Evolutionary conservation across 2,888 invertebrate genomes (phyloP).

Genomic region (Drosophila peninsularis): DNA sequence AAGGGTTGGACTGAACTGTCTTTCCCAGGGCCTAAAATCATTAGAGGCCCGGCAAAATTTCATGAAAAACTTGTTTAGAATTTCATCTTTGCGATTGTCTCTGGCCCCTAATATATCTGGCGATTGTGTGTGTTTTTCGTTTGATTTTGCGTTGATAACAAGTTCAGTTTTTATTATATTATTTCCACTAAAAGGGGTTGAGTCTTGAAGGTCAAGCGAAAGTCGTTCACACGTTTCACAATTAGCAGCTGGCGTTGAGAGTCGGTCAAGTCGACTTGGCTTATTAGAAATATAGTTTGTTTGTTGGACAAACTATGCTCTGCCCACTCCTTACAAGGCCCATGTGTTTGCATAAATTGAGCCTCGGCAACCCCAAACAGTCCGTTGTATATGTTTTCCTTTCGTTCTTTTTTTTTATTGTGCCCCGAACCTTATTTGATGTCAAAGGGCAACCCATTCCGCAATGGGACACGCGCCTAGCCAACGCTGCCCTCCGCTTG

Average conservation of each 20-base stretch:
- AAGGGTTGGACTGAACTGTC: constrained; percentile 61
- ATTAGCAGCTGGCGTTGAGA: constrained; percentile 73
- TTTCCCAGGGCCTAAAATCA: constrained; percentile 57
- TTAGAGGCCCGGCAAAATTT: constrained; percentile 34
- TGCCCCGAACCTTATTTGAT: constrained; percentile 44
- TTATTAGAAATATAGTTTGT: constrained; percentile 25
- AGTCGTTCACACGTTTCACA: constrained; percentile 76
- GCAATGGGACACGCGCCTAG: constrained; percentile 72
- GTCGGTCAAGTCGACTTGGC: constrained; percentile 28
- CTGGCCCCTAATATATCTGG: not conserved
- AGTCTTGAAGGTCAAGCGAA: constrained; percentile 67
- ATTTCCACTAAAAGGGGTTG: not conserved
- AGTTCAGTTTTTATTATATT: constrained; percentile 56
- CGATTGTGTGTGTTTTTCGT: constrained; percentile 27
- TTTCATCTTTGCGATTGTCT: constrained; percentile 40
- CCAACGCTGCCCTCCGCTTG: constrained; percentile 18
- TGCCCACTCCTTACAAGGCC: not conserved
- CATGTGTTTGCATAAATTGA: constrained; percentile 60
- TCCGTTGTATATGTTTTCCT: constrained; percentile 2
- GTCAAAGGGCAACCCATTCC: constrained; percentile 62
- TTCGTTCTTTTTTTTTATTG: constrained; percentile 19
- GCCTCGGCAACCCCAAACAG: constrained; percentile 38
- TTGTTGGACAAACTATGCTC: not conserved
- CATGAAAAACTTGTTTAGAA: constrained; percentile 69
- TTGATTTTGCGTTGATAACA: constrained; percentile 73